Evolutionary conservation across 1,140 invertebrate genomes (phyloP).

Genomic region (Tetramorium simillimum): DNA sequence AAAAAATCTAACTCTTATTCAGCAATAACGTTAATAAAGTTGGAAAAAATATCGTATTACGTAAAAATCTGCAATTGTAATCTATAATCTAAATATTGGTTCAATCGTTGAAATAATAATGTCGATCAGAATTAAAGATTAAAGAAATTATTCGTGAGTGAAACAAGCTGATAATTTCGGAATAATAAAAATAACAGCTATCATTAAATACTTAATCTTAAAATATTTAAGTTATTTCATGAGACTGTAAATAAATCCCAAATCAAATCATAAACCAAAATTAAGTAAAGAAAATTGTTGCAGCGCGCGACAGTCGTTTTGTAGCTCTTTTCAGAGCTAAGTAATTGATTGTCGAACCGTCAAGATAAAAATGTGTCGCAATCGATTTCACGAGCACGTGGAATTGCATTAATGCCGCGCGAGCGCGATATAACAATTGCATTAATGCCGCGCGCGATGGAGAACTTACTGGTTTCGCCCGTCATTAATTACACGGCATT

Average conservation of each 20-base stretch:
- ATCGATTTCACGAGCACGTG: neutral
- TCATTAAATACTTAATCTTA: neutral
- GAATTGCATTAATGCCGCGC: neutral
- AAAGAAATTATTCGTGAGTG: neutral
- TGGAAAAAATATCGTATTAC: neutral
- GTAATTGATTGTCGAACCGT: neutral
- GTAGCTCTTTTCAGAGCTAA: neutral
- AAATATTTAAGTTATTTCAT: neutral
- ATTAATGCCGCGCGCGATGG: neutral
- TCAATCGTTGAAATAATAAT: neutral
- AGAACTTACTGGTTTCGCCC: conserved; percentile 50
- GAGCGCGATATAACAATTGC: neutral
- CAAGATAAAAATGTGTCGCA: neutral
- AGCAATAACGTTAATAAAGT: neutral
- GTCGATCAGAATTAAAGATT: neutral
- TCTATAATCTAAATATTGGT: neutral
- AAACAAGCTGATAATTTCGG: neutral
- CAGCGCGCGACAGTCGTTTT: too few relatives aligned
- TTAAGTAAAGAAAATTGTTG: neutral
- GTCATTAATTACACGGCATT: conserved; percentile 58
- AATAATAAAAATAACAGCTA: neutral
- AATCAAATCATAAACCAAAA: neutral
- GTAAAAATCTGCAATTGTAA: neutral
- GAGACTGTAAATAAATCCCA: neutral
- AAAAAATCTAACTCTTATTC: neutral